Evolutionary conservation across 2,797 vertebrate species (phyloP).

Genomic region (Micromesistius poutassou): DNA sequence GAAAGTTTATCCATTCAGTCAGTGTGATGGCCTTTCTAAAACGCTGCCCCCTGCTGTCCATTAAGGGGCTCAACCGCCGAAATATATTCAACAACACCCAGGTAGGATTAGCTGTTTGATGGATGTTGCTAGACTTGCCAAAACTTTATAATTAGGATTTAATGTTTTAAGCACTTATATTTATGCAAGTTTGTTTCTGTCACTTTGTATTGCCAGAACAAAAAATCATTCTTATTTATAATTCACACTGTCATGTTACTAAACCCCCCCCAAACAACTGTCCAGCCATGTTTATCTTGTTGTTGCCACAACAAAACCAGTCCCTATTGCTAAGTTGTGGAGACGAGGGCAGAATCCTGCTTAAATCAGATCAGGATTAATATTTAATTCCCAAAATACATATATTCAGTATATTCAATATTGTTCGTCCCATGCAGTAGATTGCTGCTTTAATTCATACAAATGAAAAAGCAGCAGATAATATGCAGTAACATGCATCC

Average conservation of each 20-base stretch:
- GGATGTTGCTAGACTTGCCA: neutral
- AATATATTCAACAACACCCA: conserved; percentile 11
- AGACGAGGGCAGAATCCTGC: neutral
- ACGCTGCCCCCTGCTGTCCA: conserved; percentile 67
- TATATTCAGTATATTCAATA: neutral
- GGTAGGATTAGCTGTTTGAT: conserved; percentile 9
- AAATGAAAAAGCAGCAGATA: neutral
- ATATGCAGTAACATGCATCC: neutral
- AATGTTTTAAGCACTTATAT: neutral
- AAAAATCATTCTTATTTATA: neutral
- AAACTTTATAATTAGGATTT: conserved; percentile 3
- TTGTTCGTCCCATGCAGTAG: neutral
- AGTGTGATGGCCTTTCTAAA: conserved; percentile 33
- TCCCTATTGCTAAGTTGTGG: neutral
- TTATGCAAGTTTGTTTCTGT: neutral
- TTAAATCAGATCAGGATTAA: neutral
- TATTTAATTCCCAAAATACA: neutral
- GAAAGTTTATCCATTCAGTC: conserved; percentile 1
- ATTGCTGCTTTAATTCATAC: neutral
- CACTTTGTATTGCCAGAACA: neutral
- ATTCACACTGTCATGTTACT: neutral
- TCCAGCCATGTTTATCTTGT: neutral
- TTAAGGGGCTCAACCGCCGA: conserved; percentile 25
- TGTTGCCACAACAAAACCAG: neutral
- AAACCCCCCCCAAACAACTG: neutral